Conservation (phyloP, 1,140 invertebrate species). For the Lepidostoma basale region DNA sequence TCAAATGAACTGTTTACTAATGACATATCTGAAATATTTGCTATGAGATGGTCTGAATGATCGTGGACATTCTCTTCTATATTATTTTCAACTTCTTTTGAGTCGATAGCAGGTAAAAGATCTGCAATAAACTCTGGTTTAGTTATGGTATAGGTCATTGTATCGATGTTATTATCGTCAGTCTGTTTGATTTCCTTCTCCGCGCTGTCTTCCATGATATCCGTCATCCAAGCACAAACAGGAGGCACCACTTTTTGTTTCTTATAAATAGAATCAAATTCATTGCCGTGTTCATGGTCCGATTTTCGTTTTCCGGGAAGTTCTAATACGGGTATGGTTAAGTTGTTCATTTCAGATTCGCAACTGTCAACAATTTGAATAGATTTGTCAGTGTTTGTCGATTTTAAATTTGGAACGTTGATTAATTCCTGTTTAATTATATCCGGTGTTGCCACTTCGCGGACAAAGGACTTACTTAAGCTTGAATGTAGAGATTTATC, state of each 20-base stretch:
- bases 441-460: neutral
- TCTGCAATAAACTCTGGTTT: neutral
- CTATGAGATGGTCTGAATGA: conserved; percentile 10
- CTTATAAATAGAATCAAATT: conserved; percentile 9
- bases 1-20: conserved; percentile 26
- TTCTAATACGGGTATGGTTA: neutral
- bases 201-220: neutral
- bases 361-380: neutral
- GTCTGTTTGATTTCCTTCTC: neutral
- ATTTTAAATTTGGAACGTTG: conserved; percentile 8
- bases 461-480: too few relatives aligned
- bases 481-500: too few relatives aligned
- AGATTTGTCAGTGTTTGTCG: conserved; percentile 3
- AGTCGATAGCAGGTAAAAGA: neutral
- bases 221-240: conserved; percentile 25
- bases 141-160: conserved; percentile 10
- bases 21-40: conserved; percentile 26
- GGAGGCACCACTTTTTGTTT: conserved; percentile 16
- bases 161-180: neutral
- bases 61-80: neutral
- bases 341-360: neutral
- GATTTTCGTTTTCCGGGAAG: conserved; percentile 20
- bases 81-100: neutral
- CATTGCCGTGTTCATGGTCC: conserved; percentile 1
- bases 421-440: too few relatives aligned